Evolutionary conservation across 92 coral and sea anemone genomes (phyloP).

Genomic region (Desmophyllum pertusum): DNA sequence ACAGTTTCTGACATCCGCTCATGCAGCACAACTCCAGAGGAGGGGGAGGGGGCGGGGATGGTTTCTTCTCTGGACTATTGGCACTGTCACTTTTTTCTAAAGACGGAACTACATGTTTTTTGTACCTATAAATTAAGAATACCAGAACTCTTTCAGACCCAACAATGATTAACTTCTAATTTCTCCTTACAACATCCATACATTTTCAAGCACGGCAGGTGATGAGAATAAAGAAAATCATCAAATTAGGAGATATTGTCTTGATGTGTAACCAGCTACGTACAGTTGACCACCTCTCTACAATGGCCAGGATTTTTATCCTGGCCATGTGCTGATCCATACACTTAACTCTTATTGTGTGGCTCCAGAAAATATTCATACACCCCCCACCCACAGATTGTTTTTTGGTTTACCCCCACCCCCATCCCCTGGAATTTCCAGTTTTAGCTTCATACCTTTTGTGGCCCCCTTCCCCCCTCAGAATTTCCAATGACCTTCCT

Average conservation of each 20-base stretch:
- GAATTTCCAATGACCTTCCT: too few relatives aligned
- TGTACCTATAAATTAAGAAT: neutral
- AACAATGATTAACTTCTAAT: neutral
- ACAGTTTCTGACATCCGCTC: slow-evolving; percentile 99
- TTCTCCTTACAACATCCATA: neutral
- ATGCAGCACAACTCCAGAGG: slow-evolving; percentile 91
- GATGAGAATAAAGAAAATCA: neutral
- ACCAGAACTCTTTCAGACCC: neutral
- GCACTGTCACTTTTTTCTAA: neutral
- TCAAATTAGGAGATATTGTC: neutral
- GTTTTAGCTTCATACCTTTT: too few relatives aligned
- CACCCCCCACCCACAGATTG: too few relatives aligned
- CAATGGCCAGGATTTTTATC: too few relatives aligned
- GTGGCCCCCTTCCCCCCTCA: too few relatives aligned
- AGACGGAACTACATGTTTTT: neutral
- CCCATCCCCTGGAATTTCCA: too few relatives aligned
- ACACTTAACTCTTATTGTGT: too few relatives aligned
- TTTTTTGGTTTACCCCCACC: too few relatives aligned
- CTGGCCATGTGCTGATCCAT: too few relatives aligned
- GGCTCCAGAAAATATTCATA: too few relatives aligned
- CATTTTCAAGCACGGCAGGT: neutral
- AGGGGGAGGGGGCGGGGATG: neutral
- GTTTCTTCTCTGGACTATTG: neutral
- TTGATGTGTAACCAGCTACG: too few relatives aligned
- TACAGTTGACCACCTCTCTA: too few relatives aligned